Base-by-base conservation (phyloP, 2,797 vertebrate species). In the Paramormyrops hopkinsi region DNA sequence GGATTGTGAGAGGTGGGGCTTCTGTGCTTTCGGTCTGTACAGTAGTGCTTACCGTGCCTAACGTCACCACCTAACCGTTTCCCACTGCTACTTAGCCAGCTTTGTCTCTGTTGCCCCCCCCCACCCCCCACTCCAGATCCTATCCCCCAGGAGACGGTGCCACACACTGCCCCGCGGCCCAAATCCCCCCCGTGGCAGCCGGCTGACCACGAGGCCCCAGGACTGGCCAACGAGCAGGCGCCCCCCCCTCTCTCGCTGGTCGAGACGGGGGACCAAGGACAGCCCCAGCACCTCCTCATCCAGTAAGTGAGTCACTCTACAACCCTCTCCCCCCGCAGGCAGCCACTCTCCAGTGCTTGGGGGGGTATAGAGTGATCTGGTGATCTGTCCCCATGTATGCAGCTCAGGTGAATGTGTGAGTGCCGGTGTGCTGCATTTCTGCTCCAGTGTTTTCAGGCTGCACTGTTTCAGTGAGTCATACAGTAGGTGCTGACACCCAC, bases 101-200 rank as follows among this genome's bases (percentile, higher is more conserved):
- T 37, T 73, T 37, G 65, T 73, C 29, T 37, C 29, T 89, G 17
- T 84, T 33, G 89, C 91, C 56, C 91, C 69, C 86, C 51, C 92
- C 41, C 56, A 89, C 76, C 25, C 19, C 90, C 3, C 93, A 97
- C n/a, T 90, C 3, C 93, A 97, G 96, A 95, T 92, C 92, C 92
- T 86, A 91, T 94, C 82, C 96, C 96, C 19, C 96, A 95, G 76
- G 97, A 97, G 37, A 97, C 97, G 0, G 89, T 98, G 91, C 95
- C 98, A 95, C 97, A 98, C 92, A 97, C 98, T 89, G 96, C 97
- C 0, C 97, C 96, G 88, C 92, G 96, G 90, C 95, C 97, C 0
- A 94, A 95, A 91, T 97, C 98, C 88, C 95, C 98, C 83, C 92
- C 98, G 90, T 96, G 97, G 94, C 97, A 97, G 92, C 97, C 96